Evolutionary conservation across 2,797 vertebrate species (phyloP).

Genomic region (Hoplostethus atlanticus): DNA sequence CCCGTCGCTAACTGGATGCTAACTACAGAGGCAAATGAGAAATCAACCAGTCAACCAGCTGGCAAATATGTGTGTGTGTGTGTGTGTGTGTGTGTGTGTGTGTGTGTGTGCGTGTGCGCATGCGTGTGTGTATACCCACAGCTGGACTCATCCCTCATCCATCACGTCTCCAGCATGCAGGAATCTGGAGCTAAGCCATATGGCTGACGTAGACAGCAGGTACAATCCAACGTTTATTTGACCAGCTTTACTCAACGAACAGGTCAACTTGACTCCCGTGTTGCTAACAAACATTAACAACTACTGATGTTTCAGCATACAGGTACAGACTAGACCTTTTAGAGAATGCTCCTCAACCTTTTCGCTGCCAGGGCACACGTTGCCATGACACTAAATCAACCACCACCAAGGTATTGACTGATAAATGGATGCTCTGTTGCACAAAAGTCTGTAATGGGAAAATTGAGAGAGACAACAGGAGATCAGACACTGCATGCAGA

Average conservation of each 20-base stretch:
- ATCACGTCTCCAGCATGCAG: background rate
- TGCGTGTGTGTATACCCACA: background rate
- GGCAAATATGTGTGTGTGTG: background rate
- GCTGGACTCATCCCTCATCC: background rate
- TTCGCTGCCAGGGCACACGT: background rate
- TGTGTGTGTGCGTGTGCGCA: background rate
- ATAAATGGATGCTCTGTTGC: background rate
- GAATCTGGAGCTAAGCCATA: background rate
- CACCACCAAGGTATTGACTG: too few species aligned
- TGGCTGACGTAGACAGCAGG: background rate
- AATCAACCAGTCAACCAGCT: conserved; percentile 1
- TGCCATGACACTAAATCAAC: conserved; percentile 10
- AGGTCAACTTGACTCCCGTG: background rate
- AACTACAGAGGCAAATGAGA: background rate
- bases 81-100: background rate
- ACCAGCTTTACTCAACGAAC: background rate
- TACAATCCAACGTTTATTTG: background rate
- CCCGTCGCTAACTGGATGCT: conserved; percentile 5
- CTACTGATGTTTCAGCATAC: background rate
- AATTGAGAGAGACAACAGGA: background rate
- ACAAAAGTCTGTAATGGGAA: background rate
- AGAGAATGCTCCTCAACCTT: background rate
- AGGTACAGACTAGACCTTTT: background rate
- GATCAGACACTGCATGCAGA: conserved; percentile 4
- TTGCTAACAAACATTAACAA: background rate